Evolutionary conservation across 2,888 invertebrate species (phyloP).

Genomic region (Onthophagus sagittarius): DNA sequence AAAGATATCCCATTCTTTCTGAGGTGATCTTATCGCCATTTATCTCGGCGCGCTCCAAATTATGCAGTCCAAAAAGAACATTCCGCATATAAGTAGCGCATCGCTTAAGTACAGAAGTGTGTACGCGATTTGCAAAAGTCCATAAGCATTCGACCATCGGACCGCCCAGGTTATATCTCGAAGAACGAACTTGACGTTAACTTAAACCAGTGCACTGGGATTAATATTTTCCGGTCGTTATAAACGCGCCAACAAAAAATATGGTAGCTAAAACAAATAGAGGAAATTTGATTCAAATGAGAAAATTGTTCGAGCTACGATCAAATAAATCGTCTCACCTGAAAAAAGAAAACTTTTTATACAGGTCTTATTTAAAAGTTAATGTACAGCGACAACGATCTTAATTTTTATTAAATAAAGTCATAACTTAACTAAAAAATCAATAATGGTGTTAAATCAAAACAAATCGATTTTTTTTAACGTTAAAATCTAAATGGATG

Average conservation of each 20-base stretch:
- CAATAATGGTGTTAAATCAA: too few species aligned
- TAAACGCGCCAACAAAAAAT: slow-evolving; percentile 21
- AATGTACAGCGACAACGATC: too few species aligned
- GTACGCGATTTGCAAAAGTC: neutral
- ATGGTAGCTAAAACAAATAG: slow-evolving; percentile 19
- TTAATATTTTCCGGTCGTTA: slow-evolving; percentile 22
- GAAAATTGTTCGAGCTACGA: neutral
- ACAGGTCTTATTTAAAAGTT: too few species aligned
- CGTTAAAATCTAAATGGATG: slow-evolving; percentile 12
- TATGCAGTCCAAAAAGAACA: neutral
- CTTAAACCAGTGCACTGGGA: slow-evolving; percentile 17
- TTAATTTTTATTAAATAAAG: too few species aligned
- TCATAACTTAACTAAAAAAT: too few species aligned
- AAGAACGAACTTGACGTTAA: slow-evolving; percentile 10
- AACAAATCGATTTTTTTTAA: too few species aligned
- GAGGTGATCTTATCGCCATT: neutral
- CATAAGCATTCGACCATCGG: neutral
- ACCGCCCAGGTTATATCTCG: neutral
- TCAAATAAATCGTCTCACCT: neutral
- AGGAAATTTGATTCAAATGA: neutral
- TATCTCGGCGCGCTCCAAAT: neutral
- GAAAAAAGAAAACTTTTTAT: too few species aligned
- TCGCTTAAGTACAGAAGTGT: neutral
- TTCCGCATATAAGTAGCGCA: neutral
- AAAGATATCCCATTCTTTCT: neutral